Conservation (phyloP, 2,113 vertebrate genomes). For the Alligator sinensis region DNA sequence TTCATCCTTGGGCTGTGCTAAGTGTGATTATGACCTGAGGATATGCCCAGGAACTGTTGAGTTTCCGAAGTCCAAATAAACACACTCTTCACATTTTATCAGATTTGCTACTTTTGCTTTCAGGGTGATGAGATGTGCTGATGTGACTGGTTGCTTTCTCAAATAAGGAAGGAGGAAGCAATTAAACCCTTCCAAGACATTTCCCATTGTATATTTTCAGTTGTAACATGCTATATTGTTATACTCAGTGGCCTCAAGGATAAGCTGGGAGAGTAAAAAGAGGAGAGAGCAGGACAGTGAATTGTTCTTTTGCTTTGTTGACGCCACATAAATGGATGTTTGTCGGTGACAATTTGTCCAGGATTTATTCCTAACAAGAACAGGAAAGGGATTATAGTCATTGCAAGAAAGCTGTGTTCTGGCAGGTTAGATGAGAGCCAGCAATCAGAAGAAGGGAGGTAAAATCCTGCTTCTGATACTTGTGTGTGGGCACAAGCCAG, state of each 20-base stretch:
- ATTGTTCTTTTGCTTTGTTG: background rate
- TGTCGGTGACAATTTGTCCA: background rate
- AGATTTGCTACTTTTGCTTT: background rate
- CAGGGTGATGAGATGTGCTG: background rate
- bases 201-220: background rate
- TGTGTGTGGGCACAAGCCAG: background rate
- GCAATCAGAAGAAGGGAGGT: background rate
- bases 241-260: background rate
- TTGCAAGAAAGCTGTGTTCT: background rate
- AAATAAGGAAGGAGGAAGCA: background rate
- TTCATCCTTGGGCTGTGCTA: background rate
- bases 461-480: background rate
- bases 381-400: background rate
- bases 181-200: background rate
- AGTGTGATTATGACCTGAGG: background rate
- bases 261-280: background rate
- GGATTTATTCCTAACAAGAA: background rate
- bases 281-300: background rate
- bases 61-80: background rate
- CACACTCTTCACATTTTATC: background rate
- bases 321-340: background rate
- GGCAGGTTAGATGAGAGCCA: background rate
- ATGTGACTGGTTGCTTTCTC: background rate
- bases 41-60: background rate
- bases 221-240: background rate